Conservation (phyloP, 53 echinoderm and acorn worm genomes). For the Stichopus horrens region DNA sequence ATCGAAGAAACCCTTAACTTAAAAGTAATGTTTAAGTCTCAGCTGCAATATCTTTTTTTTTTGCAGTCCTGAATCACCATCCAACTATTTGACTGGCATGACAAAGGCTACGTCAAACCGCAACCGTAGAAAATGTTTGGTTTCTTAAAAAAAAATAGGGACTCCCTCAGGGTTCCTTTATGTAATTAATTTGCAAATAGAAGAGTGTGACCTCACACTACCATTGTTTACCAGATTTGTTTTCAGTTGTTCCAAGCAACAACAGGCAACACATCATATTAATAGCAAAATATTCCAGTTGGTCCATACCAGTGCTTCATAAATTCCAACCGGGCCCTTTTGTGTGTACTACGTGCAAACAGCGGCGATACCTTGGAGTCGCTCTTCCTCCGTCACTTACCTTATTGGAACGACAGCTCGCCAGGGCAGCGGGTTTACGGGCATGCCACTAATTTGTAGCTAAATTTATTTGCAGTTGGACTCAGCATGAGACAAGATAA, state of each 20-base stretch:
- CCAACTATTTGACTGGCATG: not conserved
- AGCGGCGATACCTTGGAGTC: not conserved
- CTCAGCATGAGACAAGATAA: constrained; percentile 26
- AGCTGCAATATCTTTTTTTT: no score
- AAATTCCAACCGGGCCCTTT: constrained; percentile 35
- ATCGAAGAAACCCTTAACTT: no score
- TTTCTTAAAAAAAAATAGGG: not conserved
- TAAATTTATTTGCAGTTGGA: constrained; percentile 38
- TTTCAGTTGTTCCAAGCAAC: constrained; percentile 37
- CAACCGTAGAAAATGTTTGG: not conserved
- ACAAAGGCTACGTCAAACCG: not conserved
- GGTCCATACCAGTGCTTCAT: constrained; percentile 26
- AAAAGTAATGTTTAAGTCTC: no score
- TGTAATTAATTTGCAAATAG: not conserved
- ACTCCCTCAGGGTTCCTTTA: not conserved
- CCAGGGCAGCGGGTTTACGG: constrained; percentile 13
- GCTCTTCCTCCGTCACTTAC: not conserved
- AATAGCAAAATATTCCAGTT: constrained; percentile 28
- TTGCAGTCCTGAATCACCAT: not conserved
- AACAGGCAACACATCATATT: constrained; percentile 35
- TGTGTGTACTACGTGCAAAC: not conserved
- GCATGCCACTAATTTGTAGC: constrained; percentile 38
- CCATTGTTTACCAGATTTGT: constrained; percentile 14
- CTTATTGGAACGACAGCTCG: constrained; percentile 2
- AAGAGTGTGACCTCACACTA: constrained; percentile 6